These are phyloP conservation scores for Nomada ferruginata DNA, from an alignment of 2,888 invertebrate genomes.

Conservation along the genomic window DNA sequence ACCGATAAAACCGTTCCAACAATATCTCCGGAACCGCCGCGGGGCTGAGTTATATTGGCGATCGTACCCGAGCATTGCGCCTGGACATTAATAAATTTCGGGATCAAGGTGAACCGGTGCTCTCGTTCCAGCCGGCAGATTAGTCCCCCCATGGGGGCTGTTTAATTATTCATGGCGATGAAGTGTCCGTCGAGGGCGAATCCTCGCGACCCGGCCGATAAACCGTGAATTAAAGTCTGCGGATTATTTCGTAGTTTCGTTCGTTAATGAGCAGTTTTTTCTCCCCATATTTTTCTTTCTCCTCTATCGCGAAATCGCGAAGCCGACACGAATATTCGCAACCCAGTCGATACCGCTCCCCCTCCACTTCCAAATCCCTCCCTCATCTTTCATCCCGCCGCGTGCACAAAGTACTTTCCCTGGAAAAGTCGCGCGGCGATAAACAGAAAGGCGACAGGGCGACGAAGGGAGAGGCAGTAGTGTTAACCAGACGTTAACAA, in stretches of 20 bases:
- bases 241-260: not conserved
- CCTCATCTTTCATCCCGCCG: no score
- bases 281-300: no score
- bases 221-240: slow-evolving; percentile 11
- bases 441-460: not conserved
- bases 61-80: slow-evolving; percentile 16
- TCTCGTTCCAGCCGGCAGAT: slow-evolving; percentile 55
- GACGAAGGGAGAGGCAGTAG: slow-evolving; percentile 12
- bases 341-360: no score
- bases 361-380: no score
- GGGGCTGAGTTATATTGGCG: slow-evolving; percentile 29
- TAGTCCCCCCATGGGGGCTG: slow-evolving; percentile 44
- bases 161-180: slow-evolving; percentile 57
- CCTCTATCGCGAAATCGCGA: no score
- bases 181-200: slow-evolving; percentile 17
- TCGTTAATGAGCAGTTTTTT: not conserved
- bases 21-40: slow-evolving; percentile 34
- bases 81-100: slow-evolving; percentile 66
- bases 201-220: slow-evolving; percentile 1
- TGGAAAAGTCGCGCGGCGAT: slow-evolving; percentile 15
- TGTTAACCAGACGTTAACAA: slow-evolving; percentile 65
- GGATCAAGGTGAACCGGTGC: slow-evolving; percentile 65
- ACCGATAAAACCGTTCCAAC: slow-evolving; percentile 42
- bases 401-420: no score
- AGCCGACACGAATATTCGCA: no score